Evolutionary conservation across 1,140 invertebrate species (phyloP).

Genomic region (Drosophila mojavensis): DNA sequence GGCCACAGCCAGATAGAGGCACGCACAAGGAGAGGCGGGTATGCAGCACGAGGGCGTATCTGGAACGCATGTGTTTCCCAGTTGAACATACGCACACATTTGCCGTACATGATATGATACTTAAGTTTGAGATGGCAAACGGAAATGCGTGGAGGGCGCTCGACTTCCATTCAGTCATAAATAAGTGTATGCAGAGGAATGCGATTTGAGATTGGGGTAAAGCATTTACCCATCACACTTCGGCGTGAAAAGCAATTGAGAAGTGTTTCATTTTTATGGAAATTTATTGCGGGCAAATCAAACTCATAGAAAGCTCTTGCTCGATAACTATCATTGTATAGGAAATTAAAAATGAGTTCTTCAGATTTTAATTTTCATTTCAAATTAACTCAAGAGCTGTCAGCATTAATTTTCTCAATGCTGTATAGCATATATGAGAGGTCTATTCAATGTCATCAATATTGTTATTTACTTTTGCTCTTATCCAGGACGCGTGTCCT

Average conservation of each 20-base stretch:
- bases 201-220: neutral
- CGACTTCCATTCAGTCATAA: slow-evolving; percentile 9
- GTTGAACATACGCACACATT: slow-evolving; percentile 27
- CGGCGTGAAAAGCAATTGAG: neutral
- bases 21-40: too few relatives aligned
- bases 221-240: neutral
- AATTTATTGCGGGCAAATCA: neutral
- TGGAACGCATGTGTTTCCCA: slow-evolving; percentile 52
- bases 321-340: too few relatives aligned
- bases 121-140: slow-evolving; percentile 38
- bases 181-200: slow-evolving; percentile 8
- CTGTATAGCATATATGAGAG: too few relatives aligned
- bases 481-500: neutral
- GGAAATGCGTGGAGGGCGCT: slow-evolving; percentile 53
- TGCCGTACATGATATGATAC: slow-evolving; percentile 32
- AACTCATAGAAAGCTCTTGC: neutral
- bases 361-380: too few relatives aligned
- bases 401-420: too few relatives aligned
- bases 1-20: too few relatives aligned
- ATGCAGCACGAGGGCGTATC: slow-evolving; percentile 11
- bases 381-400: too few relatives aligned
- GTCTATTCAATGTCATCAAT: too few relatives aligned
- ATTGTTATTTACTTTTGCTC: too few relatives aligned
- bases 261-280: neutral
- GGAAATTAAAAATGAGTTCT: too few relatives aligned